These are phyloP conservation scores for Cacatua alba DNA, from an alignment of 2,113 vertebrate species.

Conservation along the genomic window DNA sequence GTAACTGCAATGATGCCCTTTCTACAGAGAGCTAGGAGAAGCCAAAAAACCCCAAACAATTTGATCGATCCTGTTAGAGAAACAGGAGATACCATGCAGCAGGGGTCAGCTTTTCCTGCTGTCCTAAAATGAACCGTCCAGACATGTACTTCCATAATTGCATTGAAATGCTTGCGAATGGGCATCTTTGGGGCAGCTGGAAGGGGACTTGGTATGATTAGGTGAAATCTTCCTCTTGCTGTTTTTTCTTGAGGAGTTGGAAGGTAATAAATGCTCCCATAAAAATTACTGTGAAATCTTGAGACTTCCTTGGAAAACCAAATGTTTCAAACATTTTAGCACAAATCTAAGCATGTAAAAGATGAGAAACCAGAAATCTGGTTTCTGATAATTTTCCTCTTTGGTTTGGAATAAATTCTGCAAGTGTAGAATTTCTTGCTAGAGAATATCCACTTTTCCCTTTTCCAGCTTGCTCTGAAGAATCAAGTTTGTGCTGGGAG, in stretches of 20 bases:
- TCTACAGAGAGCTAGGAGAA: background rate
- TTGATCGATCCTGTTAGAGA: background rate
- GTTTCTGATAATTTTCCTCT: background rate
- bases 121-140: background rate
- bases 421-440: background rate
- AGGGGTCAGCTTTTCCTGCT: background rate
- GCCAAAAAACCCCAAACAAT: background rate
- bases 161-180: background rate
- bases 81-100: background rate
- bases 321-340: background rate
- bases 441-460: background rate
- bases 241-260: background rate
- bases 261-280: background rate
- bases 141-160: background rate
- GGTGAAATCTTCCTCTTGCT: background rate
- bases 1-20: background rate
- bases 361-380: background rate
- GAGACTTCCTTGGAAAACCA: background rate
- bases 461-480: background rate
- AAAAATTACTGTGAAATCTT: background rate
- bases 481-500: background rate
- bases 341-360: background rate
- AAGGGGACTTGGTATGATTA: background rate
- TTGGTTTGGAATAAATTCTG: background rate
- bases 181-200: background rate